These are phyloP conservation scores for Gymnorhina tibicen DNA, from an alignment of 2,113 vertebrate genomes.

Conservation along the genomic window DNA sequence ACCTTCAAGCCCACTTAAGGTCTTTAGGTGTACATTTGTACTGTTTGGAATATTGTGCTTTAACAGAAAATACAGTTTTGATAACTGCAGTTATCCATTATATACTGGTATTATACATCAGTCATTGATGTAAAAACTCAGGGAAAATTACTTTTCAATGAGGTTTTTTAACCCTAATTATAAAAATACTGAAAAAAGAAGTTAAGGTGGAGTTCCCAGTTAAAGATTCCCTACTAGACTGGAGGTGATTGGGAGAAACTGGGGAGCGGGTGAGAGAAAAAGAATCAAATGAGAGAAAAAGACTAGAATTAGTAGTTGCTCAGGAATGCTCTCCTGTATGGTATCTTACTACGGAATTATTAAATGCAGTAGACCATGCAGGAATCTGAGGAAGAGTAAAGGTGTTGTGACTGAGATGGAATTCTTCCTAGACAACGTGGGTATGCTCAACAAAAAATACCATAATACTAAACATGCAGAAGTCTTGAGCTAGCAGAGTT, in stretches of 20 bases:
- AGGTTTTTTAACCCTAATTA: not conserved
- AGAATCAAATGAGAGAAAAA: not conserved
- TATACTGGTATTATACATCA: not conserved
- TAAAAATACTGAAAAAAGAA: not conserved
- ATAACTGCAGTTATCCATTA: not conserved
- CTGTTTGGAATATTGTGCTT: not conserved
- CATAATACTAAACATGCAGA: not conserved
- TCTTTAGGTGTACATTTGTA: not conserved
- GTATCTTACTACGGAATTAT: not conserved
- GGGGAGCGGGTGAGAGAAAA: not conserved
- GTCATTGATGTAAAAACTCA: not conserved
- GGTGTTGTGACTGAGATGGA: not conserved
- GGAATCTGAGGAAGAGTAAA: not conserved
- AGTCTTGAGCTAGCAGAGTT: not conserved
- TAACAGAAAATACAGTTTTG: not conserved
- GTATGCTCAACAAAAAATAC: not conserved
- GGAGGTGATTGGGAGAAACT: not conserved
- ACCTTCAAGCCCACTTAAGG: not conserved
- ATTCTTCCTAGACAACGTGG: not conserved
- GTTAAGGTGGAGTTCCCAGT: not conserved
- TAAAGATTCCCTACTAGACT: not conserved
- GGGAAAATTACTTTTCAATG: not conserved
- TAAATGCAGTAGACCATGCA: not conserved
- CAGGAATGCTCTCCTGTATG: not conserved
- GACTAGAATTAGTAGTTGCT: not conserved